Evolutionary conservation across 2,888 invertebrate species (phyloP).

Genomic region (Cantharis flavilabris): DNA sequence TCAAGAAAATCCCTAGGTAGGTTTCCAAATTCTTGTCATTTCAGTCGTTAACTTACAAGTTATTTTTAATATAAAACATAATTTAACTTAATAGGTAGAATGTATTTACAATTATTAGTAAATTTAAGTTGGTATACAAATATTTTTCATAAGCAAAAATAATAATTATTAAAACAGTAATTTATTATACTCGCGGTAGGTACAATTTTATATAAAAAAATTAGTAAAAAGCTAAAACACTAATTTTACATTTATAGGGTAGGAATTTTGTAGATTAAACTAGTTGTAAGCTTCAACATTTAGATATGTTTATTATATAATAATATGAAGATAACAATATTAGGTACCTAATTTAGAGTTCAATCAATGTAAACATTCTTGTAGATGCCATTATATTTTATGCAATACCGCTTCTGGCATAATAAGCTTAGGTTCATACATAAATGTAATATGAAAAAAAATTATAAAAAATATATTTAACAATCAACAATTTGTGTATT

Average conservation of each 20-base stretch:
- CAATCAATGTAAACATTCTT: neutral
- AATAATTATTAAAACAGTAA: neutral
- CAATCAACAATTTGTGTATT: neutral
- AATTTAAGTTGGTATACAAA: neutral
- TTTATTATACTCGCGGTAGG: too few species aligned
- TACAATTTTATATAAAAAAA: neutral
- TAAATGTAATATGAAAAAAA: neutral
- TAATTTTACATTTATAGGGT: neutral
- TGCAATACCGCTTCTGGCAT: neutral
- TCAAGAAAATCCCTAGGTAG: neutral
- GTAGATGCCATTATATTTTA: neutral
- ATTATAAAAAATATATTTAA: neutral
- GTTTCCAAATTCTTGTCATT: constrained; percentile 6
- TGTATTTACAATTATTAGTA: neutral
- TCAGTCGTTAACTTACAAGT: constrained; percentile 10
- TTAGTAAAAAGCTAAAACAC: neutral
- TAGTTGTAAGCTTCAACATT: neutral
- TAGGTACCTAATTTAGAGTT: neutral
- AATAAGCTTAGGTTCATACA: neutral
- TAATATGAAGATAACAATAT: neutral
- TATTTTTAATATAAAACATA: neutral
- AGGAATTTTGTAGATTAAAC: neutral
- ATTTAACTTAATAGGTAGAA: neutral
- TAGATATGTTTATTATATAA: neutral
- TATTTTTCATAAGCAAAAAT: neutral